Percentiles rank a stretch among this genome's conserved stretches.
Conservation (phyloP, 2,888 invertebrate species). For the Platycnemis pennipes region DNA sequence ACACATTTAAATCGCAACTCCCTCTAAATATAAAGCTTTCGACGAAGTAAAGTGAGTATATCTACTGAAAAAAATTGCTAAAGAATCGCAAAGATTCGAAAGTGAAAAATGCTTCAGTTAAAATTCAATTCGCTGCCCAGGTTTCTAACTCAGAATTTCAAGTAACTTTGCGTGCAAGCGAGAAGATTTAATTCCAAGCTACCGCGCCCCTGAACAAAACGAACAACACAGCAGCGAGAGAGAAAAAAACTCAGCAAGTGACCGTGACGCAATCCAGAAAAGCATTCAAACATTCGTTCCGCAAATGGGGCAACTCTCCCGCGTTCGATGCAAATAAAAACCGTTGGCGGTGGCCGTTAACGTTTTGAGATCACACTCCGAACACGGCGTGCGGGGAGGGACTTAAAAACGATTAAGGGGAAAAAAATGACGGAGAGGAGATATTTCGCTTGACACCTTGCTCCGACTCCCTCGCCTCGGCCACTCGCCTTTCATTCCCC, state of each 20-base stretch:
- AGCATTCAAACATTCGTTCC: slow-evolving; percentile 8
- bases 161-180: background rate
- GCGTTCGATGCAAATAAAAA: background rate
- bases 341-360: background rate
- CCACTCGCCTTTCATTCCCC: background rate
- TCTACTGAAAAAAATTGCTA: background rate
- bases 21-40: background rate
- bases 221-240: background rate
- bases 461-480: slow-evolving; percentile 8
- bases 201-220: background rate
- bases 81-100: background rate
- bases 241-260: background rate
- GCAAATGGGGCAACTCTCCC: background rate
- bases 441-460: slow-evolving; percentile 23
- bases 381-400: background rate
- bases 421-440: background rate
- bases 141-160: background rate
- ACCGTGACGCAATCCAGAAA: background rate
- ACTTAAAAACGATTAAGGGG: background rate
- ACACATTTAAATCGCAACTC: background rate
- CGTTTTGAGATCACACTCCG: background rate
- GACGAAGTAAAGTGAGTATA: background rate
- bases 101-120: background rate
- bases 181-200: background rate
- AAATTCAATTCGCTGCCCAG: background rate